Base-by-base conservation (phyloP, 2,113 vertebrate genomes). In the Prunella himalayana region DNA sequence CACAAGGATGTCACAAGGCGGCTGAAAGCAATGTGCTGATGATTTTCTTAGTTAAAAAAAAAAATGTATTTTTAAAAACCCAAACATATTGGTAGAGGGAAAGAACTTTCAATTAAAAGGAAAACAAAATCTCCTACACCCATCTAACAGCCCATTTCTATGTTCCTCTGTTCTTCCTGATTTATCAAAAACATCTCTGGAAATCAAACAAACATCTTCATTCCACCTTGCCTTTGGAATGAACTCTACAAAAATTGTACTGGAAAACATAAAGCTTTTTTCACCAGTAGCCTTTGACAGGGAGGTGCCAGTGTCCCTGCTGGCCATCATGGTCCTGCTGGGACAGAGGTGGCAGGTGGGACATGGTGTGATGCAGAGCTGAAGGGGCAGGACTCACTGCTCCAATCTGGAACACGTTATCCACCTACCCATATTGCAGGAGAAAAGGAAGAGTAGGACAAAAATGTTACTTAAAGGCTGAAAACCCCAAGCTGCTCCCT, bases 341-440 rank as follows among this genome's bases (percentile, higher is more conserved):
- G 12, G 53, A 49, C 13, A 45, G 20, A 42, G 27, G 44, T 3
- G 21, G 8, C 27, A 87, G 28, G 16, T 15, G 15, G 28, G 33
- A 65, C 12, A 28, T 0, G 0, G 33, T 21, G 24, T 12, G 11
- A 54, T 33, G n/a, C 33, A 68, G 21, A 91, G 42, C 12, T 7
- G 2, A 63, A 75, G 53, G 37, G 31, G 20, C 15, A 65, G 49
- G 25, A 64, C 37, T 83, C 1, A 1, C 27, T 54, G 13, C 2
- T 2, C 66, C 42, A 45, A 3, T 20, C 24, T 73, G 35, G 68
- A 90, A 31, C 1, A 2, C 0, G 0, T 56, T 66, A 35, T 30
- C 81, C 28, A 49, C 14, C 16, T 51, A 44, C 28, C 13, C 10
- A 9, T 3, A 1, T 49, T 35, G 41, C n/a, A 90, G 13, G 17